Percentiles rank a stretch among this genome's conserved stretches.
Evolutionary conservation across 2,113 vertebrate genomes (phyloP).

Genomic region (Nesospiza acunhae): DNA sequence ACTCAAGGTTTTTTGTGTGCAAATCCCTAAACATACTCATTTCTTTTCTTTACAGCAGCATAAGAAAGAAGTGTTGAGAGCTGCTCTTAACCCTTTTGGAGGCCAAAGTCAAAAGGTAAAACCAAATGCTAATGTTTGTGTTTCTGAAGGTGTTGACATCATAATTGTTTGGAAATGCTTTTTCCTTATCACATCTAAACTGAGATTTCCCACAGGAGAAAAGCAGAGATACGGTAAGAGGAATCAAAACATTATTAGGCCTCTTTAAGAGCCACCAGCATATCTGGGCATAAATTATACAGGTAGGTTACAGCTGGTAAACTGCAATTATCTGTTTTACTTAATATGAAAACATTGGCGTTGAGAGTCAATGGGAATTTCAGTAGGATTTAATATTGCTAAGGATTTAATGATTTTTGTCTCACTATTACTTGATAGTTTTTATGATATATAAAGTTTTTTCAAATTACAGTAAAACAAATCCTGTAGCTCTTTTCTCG

Average conservation of each 20-base stretch:
- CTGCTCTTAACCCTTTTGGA: constrained; percentile 68
- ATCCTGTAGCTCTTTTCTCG: constrained; percentile 62
- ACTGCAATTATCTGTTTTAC: constrained; percentile 40
- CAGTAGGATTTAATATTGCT: constrained; percentile 55
- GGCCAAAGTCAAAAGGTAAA: constrained; percentile 70
- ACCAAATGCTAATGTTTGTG: not conserved
- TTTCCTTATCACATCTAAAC: not conserved
- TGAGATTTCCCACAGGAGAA: constrained; percentile 33
- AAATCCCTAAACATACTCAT: constrained; percentile 58
- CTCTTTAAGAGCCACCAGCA: constrained; percentile 25
- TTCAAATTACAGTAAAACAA: constrained; percentile 62
- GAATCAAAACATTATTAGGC: constrained; percentile 14
- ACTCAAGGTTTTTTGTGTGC: not conserved
- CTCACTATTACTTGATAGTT: constrained; percentile 54
- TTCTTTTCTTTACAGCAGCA: constrained; percentile 67
- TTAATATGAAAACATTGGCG: constrained; percentile 45
- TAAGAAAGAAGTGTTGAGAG: constrained; percentile 72
- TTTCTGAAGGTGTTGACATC: not conserved
- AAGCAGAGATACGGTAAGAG: not conserved
- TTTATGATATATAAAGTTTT: constrained; percentile 66
- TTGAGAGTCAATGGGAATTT: constrained; percentile 62
- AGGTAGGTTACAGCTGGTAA: constrained; percentile 25
- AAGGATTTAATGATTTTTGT: constrained; percentile 62
- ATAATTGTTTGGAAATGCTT: not conserved
- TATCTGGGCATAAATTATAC: constrained; percentile 41